Percentiles rank a stretch among this genome's conserved stretches.
phyloP scores from a whole-genome alignment of 1,140 invertebrate species.

The Druon quercuslanigerum region DNA sequence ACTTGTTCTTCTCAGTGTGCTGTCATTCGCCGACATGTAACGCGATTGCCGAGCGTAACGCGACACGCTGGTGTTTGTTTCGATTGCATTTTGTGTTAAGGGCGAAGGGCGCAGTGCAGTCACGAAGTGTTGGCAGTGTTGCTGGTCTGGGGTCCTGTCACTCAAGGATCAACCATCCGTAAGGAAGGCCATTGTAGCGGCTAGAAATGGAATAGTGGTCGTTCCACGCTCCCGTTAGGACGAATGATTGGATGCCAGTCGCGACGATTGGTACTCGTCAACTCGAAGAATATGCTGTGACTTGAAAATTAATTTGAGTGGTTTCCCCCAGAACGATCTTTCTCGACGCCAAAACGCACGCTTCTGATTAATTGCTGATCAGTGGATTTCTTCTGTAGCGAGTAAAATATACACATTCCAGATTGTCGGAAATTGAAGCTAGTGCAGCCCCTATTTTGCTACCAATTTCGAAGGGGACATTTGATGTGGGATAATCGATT shows the following conservation, averaged over 20 bases:
- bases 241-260: slow-evolving; percentile 67
- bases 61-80: slow-evolving; percentile 59
- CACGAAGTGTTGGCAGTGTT: slow-evolving; percentile 46
- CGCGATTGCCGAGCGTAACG: slow-evolving; percentile 60
- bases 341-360: slow-evolving; percentile 37
- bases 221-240: slow-evolving; percentile 38
- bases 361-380: slow-evolving; percentile 63
- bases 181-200: slow-evolving; percentile 69
- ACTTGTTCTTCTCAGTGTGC: slow-evolving; percentile 64
- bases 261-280: slow-evolving; percentile 49
- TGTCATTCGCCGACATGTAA: slow-evolving; percentile 66
- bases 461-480: no score
- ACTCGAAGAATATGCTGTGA: slow-evolving; percentile 72
- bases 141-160: slow-evolving; percentile 63
- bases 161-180: slow-evolving; percentile 70
- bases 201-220: slow-evolving; percentile 63
- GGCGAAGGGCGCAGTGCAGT: slow-evolving; percentile 34
- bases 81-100: slow-evolving; percentile 50
- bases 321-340: slow-evolving; percentile 61
- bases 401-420: no score
- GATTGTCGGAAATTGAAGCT: no score
- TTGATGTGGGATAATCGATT: no score
- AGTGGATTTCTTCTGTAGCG: no score
- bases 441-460: no score
- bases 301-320: slow-evolving; percentile 74